These are phyloP conservation scores for Myodes glareolus DNA, from an alignment of 2,113 vertebrate genomes.

Conservation along the genomic window DNA sequence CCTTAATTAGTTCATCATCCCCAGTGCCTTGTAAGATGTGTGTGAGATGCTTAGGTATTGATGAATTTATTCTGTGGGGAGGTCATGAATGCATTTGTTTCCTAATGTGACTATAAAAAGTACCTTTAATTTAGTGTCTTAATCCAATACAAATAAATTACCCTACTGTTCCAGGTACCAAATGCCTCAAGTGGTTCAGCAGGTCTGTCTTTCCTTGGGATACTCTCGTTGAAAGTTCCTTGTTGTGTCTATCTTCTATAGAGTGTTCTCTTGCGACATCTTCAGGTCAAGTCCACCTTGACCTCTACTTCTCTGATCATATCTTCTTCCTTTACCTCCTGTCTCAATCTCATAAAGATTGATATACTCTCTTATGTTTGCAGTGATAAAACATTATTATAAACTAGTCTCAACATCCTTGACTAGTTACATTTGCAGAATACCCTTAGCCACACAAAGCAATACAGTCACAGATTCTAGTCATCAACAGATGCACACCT, in stretches of 20 bases:
- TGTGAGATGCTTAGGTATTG: not conserved
- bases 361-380: not conserved
- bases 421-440: not conserved
- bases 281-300: not conserved
- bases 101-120: not conserved
- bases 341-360: rapidly evolving
- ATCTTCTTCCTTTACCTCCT: not conserved
- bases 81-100: not conserved
- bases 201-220: not conserved
- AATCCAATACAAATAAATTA: not conserved
- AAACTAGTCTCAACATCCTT: not conserved
- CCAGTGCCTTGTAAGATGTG: not conserved
- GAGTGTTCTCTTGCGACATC: rapidly evolving
- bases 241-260: not conserved
- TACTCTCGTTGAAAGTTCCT: not conserved
- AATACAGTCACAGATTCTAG: not conserved
- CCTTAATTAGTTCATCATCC: not conserved
- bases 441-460: not conserved
- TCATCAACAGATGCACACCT: not conserved
- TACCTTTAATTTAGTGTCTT: not conserved
- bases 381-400: not conserved
- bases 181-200: not conserved
- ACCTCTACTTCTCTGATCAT: not conserved
- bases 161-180: not conserved
- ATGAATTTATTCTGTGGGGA: not conserved